Percentiles rank a stretch among this genome's conserved stretches.
Conservation (phyloP, 2,888 invertebrate genomes). For the Bibio marci region DNA sequence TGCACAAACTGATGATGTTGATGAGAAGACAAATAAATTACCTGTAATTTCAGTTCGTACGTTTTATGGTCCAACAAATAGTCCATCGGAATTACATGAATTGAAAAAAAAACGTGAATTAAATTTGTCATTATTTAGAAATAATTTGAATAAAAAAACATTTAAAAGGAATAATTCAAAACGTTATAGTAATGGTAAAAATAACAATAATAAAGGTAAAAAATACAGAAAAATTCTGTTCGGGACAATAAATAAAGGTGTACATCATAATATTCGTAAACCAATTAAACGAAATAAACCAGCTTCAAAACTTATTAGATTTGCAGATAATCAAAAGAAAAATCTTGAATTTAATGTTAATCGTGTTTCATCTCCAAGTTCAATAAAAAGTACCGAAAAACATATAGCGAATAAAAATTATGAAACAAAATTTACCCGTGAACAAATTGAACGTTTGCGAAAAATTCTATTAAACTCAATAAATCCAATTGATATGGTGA, state of each 20-base stretch:
- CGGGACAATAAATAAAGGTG: slow-evolving; percentile 19
- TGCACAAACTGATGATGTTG: background rate
- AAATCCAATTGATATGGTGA: slow-evolving; percentile 22
- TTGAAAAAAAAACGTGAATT: too few species aligned
- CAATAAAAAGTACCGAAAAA: too few species aligned
- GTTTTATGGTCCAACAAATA: slow-evolving; percentile 2
- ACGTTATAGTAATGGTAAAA: too few species aligned
- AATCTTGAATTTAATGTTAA: too few species aligned
- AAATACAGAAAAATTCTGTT: slow-evolving; percentile 3
- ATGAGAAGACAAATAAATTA: too few species aligned
- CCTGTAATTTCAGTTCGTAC: background rate
- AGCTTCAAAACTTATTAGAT: background rate
- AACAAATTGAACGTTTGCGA: slow-evolving; percentile 19
- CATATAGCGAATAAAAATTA: too few species aligned
- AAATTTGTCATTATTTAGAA: too few species aligned
- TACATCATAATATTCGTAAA: slow-evolving; percentile 19
- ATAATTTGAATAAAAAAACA: too few species aligned
- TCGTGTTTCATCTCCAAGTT: too few species aligned
- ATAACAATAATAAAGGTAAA: background rate
- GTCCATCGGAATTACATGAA: too few species aligned
- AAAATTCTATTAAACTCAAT: slow-evolving; percentile 18
- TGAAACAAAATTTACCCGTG: background rate
- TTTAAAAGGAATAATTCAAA: too few species aligned
- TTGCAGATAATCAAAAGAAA: too few species aligned
- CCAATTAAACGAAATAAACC: slow-evolving; percentile 4